These are phyloP conservation scores for Ephialtes manifestator DNA, from an alignment of 2,888 invertebrate genomes.

Conservation along the genomic window DNA sequence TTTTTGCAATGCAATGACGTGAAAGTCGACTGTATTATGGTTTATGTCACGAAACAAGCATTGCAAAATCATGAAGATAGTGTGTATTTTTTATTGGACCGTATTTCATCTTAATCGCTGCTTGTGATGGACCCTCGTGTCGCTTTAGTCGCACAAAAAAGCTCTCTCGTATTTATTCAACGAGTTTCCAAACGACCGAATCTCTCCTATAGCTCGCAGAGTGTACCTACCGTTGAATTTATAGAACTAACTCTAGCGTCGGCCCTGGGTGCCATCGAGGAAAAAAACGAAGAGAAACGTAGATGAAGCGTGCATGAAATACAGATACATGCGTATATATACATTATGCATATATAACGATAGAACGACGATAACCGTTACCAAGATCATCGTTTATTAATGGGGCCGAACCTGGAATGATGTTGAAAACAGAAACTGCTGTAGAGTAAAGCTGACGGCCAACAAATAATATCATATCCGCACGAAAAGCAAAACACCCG, in stretches of 20 bases:
- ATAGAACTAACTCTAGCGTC: slow-evolving; percentile 55
- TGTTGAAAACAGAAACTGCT: slow-evolving; percentile 7
- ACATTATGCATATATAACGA: slow-evolving; percentile 25
- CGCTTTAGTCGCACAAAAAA: slow-evolving; percentile 23
- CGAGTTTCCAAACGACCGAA: slow-evolving; percentile 66
- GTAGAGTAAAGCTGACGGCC: slow-evolving; percentile 2
- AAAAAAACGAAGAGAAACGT: slow-evolving; percentile 43
- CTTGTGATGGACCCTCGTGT: slow-evolving; percentile 38
- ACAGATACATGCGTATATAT: not conserved
- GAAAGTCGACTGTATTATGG: not conserved
- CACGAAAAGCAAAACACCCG: not conserved
- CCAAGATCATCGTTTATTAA: slow-evolving; percentile 48
- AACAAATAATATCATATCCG: slow-evolving; percentile 13
- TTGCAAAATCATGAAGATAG: slow-evolving; percentile 23
- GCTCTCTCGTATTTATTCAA: slow-evolving; percentile 53
- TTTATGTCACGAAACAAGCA: not conserved
- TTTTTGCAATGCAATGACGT: not conserved
- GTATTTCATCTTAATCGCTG: slow-evolving; percentile 56
- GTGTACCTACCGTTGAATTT: slow-evolving; percentile 52
- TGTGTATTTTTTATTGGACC: slow-evolving; percentile 45
- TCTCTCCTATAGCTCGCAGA: slow-evolving; percentile 47
- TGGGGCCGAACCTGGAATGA: slow-evolving; percentile 19
- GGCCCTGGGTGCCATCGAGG: slow-evolving; percentile 31
- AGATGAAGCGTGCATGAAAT: slow-evolving; percentile 39
- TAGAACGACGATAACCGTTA: slow-evolving; percentile 52